Percentiles rank a stretch among this genome's conserved stretches.
These are phyloP conservation scores for Hylaea fasciaria DNA, from an alignment of 2,888 invertebrate genomes.

Conservation along the genomic window DNA sequence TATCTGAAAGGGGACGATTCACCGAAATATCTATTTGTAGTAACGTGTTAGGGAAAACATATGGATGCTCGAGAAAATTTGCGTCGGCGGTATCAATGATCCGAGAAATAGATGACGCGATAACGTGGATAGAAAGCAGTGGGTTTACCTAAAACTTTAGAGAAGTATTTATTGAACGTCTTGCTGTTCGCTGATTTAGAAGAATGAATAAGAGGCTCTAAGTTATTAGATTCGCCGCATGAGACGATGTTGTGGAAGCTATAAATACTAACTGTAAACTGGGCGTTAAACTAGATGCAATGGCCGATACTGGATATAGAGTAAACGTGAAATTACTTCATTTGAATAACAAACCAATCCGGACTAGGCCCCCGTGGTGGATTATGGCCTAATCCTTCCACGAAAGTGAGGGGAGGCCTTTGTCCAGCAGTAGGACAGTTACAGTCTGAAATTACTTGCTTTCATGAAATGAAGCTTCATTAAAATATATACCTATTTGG, in stretches of 20 bases:
- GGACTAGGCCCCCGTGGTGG: too few relatives aligned
- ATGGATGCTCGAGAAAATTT: conserved; percentile 43
- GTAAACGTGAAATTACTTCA: neutral
- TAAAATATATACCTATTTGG: too few relatives aligned
- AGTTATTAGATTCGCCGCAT: conserved; percentile 15
- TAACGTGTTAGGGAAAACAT: conserved; percentile 33
- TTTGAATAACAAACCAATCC: neutral
- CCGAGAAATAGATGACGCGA: conserved; percentile 46
- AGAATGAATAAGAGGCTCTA: conserved; percentile 17
- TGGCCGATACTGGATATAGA: neutral
- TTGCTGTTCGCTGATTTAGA: conserved; percentile 19
- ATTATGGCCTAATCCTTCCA: too few relatives aligned
- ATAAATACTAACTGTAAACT: conserved; percentile 9
- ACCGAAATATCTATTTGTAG: conserved; percentile 57
- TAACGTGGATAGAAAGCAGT: conserved; percentile 40
- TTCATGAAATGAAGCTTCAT: too few relatives aligned
- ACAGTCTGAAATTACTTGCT: too few relatives aligned
- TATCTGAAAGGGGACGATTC: conserved; percentile 50
- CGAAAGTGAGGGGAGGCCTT: too few relatives aligned
- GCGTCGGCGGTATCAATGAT: conserved; percentile 42
- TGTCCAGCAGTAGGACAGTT: too few relatives aligned
- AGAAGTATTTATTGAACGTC: conserved; percentile 22
- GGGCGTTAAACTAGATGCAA: conserved; percentile 3
- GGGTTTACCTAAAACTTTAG: conserved; percentile 38
- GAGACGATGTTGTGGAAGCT: conserved; percentile 13